phyloP scores from a whole-genome alignment of 2,113 vertebrate genomes.

The Pelecanus crispus region DNA sequence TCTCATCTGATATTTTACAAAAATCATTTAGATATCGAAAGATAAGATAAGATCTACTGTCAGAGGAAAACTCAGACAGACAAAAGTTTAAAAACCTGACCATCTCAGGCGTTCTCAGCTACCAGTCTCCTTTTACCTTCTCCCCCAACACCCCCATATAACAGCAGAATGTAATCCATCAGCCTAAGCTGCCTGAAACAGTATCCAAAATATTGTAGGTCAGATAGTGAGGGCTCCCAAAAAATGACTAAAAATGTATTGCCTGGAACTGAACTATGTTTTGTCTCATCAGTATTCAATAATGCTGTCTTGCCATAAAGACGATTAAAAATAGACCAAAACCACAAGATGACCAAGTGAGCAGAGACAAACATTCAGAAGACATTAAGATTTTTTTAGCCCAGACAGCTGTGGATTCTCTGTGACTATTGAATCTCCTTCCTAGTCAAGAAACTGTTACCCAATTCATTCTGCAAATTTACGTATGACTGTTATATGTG shows the following conservation, averaged over 20 bases:
- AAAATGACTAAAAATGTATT: background rate
- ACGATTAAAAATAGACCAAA: slow-evolving; percentile 35
- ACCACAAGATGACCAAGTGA: background rate
- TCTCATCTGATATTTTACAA: background rate
- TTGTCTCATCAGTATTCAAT: slow-evolving; percentile 36
- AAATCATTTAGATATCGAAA: background rate
- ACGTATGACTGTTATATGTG: background rate
- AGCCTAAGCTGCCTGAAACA: background rate
- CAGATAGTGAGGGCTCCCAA: background rate
- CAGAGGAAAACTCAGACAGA: background rate
- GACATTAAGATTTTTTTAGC: background rate
- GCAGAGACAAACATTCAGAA: background rate
- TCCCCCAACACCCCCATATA: background rate
- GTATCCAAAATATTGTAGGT: background rate
- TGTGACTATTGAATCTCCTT: background rate
- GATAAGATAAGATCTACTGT: background rate
- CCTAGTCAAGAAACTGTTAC: background rate
- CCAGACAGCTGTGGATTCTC: background rate
- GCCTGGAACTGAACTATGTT: background rate
- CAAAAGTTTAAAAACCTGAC: background rate
- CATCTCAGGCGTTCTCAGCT: background rate
- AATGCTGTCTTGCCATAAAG: background rate
- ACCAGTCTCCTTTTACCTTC: background rate
- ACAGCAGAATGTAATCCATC: background rate
- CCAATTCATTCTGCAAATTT: background rate